phyloP scores from a whole-genome alignment of 2,113 vertebrate genomes.

The Ceyx melanurus region DNA sequence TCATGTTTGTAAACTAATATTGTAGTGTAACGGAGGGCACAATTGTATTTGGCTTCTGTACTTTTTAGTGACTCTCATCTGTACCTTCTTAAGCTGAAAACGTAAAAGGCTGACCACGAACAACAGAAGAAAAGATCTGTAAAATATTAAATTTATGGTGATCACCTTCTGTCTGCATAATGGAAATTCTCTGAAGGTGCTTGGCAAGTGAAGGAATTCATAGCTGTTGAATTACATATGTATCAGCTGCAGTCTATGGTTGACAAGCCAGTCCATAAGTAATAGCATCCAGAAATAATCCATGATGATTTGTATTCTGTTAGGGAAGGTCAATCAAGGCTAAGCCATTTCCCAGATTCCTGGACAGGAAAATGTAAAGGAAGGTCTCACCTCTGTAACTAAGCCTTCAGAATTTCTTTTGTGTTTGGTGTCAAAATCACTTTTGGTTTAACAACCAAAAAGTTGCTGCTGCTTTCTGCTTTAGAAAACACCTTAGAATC shows the following conservation, averaged over 20 bases:
- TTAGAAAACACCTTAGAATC: not conserved
- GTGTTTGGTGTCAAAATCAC: not conserved
- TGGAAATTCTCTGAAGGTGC: not conserved
- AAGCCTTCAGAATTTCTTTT: not conserved
- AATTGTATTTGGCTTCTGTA: not conserved
- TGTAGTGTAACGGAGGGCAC: not conserved
- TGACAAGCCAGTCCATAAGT: not conserved
- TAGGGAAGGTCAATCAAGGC: not conserved
- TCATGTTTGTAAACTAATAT: not conserved
- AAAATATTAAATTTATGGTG: not conserved
- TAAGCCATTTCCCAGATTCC: not conserved
- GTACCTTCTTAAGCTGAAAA: not conserved
- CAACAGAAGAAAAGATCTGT: not conserved
- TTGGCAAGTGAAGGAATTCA: conserved; percentile 2
- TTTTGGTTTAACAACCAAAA: not conserved
- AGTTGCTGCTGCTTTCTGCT: not conserved
- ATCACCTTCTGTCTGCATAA: not conserved
- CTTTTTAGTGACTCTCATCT: not conserved
- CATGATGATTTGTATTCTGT: not conserved
- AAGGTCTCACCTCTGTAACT: not conserved
- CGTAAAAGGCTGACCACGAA: not conserved
- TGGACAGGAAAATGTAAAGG: not conserved
- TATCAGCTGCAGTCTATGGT: not conserved
- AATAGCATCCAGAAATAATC: not conserved
- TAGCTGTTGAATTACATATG: not conserved